These are phyloP conservation scores for Dreissena rostriformis DNA, from an alignment of 1,140 invertebrate genomes.

Conservation along the genomic window DNA sequence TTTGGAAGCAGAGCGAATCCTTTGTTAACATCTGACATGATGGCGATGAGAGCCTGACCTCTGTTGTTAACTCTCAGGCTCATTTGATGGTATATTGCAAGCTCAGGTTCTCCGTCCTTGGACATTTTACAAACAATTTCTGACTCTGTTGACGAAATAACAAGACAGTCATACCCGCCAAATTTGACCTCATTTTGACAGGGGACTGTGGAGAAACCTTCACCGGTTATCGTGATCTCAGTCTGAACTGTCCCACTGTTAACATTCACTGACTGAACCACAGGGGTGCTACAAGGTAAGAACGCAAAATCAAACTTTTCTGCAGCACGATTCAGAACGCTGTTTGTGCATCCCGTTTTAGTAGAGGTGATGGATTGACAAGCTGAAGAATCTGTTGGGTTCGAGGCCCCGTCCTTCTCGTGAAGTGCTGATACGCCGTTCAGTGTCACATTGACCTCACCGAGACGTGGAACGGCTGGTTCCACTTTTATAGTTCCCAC, in stretches of 20 bases:
- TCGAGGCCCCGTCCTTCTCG: slow-evolving; percentile 31
- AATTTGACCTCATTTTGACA: slow-evolving; percentile 68
- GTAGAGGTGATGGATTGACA: slow-evolving; percentile 28
- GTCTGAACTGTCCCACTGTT: slow-evolving; percentile 60
- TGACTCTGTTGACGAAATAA: background rate
- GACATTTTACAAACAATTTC: slow-evolving; percentile 48
- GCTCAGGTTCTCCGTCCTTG: slow-evolving; percentile 28
- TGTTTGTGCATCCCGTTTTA: slow-evolving; percentile 42
- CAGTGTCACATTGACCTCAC: slow-evolving; percentile 50
- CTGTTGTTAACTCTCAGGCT: slow-evolving; percentile 62
- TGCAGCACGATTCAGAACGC: background rate
- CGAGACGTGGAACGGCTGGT: background rate
- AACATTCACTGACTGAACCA: slow-evolving; percentile 53
- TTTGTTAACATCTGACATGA: slow-evolving; percentile 22
- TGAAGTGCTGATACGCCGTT: slow-evolving; percentile 60
- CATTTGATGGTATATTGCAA: slow-evolving; percentile 57
- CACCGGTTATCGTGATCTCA: slow-evolving; percentile 59
- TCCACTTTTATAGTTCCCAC: slow-evolving; percentile 68
- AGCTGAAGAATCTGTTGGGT: slow-evolving; percentile 1
- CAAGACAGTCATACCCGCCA: slow-evolving; percentile 29
- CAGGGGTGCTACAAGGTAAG: slow-evolving; percentile 63
- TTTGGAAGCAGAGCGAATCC: slow-evolving; percentile 62
- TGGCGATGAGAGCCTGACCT: slow-evolving; percentile 58
- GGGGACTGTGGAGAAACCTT: slow-evolving; percentile 57
- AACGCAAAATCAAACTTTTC: slow-evolving; percentile 65